Percentiles rank a stretch among this genome's conserved stretches.
These are phyloP conservation scores for Dilophus febrilis DNA, from an alignment of 2,888 invertebrate genomes.

Conservation along the genomic window DNA sequence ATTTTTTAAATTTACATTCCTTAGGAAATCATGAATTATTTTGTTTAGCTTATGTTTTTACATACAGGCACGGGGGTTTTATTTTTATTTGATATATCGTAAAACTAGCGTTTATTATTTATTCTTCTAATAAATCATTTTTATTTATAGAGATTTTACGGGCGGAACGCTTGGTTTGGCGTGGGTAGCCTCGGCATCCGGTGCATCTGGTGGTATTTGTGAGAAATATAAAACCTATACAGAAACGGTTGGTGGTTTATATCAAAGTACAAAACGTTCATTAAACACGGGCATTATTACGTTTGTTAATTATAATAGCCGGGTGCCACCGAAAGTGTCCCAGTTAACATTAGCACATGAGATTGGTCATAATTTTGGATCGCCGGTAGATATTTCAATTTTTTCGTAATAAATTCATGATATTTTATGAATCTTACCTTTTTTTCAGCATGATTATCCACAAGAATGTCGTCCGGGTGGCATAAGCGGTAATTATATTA, in stretches of 20 bases:
- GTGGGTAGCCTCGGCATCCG: constrained; percentile 97
- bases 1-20: constrained; percentile 95
- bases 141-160: constrained; percentile 64
- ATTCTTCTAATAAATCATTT: constrained; percentile 4
- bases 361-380: constrained; percentile 97
- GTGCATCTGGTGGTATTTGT: constrained; percentile 96
- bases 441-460: constrained; percentile 77
- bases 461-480: constrained; percentile 82
- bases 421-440: constrained; percentile 2
- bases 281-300: constrained; percentile 98
- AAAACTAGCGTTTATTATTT: constrained; percentile 3
- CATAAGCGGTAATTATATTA: constrained; percentile 89
- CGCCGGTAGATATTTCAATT: constrained; percentile 51
- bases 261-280: constrained; percentile 83
- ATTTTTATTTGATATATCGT: too few species aligned
- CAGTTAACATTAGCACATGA: constrained; percentile 96
- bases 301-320: constrained; percentile 93
- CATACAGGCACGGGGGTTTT: constrained; percentile 56
- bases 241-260: constrained; percentile 86
- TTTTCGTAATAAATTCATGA: constrained; percentile 1
- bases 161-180: constrained; percentile 96
- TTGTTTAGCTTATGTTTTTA: constrained; percentile 98
- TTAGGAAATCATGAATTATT: constrained; percentile 94
- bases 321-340: constrained; percentile 94
- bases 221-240: constrained; percentile 96